These are phyloP conservation scores for Passer montanus DNA, from an alignment of 2,113 vertebrate genomes.

Conservation along the genomic window DNA sequence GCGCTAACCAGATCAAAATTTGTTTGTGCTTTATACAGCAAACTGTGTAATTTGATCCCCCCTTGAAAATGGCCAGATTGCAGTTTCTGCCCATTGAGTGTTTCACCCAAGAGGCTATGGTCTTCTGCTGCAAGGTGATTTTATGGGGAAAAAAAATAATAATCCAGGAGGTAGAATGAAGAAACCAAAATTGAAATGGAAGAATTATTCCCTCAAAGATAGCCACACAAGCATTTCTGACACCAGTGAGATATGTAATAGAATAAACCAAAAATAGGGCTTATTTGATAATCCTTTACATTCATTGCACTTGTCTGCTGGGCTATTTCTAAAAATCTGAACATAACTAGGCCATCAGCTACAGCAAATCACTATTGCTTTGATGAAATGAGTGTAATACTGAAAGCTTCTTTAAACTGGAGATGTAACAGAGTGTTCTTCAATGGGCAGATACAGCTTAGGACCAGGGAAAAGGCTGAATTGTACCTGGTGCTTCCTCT, in stretches of 20 bases:
- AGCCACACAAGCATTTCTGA: background rate
- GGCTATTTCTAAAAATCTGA: background rate
- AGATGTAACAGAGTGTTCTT: background rate
- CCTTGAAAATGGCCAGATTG: constrained; percentile 48
- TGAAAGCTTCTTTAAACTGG: background rate
- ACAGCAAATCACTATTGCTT: background rate
- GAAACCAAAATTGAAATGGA: constrained; percentile 48
- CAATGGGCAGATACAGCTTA: background rate
- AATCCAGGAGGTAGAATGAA: constrained; percentile 19
- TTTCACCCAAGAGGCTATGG: constrained; percentile 40
- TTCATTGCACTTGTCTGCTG: background rate
- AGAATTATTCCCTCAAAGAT: constrained; percentile 27
- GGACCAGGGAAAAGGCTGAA: background rate
- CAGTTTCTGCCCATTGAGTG: constrained; percentile 36
- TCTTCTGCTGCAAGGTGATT: constrained; percentile 38
- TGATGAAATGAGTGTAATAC: background rate
- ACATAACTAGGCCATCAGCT: background rate
- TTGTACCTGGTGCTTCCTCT: background rate
- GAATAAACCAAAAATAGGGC: background rate
- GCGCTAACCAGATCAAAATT: constrained; percentile 46
- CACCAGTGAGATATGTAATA: background rate
- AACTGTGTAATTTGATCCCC: constrained; percentile 51
- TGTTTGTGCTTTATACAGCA: constrained; percentile 48
- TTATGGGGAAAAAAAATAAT: background rate
- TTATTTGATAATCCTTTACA: background rate